Conservation (phyloP, 2,797 vertebrate genomes). For the Semotilus atromaculatus region DNA sequence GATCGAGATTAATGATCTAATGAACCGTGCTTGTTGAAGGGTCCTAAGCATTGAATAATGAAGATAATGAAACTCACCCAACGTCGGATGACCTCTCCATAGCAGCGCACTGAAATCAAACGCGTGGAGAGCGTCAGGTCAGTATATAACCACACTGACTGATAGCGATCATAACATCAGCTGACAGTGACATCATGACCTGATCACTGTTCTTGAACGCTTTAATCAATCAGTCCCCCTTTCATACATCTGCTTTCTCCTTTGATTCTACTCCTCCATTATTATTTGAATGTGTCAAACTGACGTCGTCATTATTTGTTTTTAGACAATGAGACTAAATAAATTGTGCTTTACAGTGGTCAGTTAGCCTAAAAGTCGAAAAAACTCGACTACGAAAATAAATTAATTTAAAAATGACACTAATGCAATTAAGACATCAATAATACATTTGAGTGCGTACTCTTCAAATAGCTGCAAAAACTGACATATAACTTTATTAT, state of each 20-base stretch:
- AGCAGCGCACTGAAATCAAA: background rate
- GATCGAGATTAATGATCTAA: background rate
- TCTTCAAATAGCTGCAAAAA: background rate
- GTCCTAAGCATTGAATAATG: background rate
- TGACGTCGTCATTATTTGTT: background rate
- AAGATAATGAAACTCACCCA: conserved; percentile 14
- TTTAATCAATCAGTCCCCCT: background rate
- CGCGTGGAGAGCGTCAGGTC: background rate
- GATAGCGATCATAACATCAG: conserved; percentile 16
- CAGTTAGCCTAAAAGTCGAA: background rate
- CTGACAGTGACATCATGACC: conserved; percentile 34
- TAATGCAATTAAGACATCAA: background rate
- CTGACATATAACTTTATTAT: background rate
- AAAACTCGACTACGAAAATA: too few relatives aligned
- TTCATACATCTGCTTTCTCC: background rate
- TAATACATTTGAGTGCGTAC: background rate
- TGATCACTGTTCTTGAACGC: background rate
- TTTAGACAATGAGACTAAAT: background rate
- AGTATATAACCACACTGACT: background rate
- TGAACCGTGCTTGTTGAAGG: background rate
- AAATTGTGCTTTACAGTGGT: background rate
- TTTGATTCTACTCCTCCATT: background rate
- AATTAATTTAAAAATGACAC: too few relatives aligned
- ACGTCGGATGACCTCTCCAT: background rate
- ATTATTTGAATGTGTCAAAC: background rate